Percentiles rank a stretch among this genome's conserved stretches.
Conservation (phyloP, 1,140 invertebrate species). For the Drosophila ironensis region DNA sequence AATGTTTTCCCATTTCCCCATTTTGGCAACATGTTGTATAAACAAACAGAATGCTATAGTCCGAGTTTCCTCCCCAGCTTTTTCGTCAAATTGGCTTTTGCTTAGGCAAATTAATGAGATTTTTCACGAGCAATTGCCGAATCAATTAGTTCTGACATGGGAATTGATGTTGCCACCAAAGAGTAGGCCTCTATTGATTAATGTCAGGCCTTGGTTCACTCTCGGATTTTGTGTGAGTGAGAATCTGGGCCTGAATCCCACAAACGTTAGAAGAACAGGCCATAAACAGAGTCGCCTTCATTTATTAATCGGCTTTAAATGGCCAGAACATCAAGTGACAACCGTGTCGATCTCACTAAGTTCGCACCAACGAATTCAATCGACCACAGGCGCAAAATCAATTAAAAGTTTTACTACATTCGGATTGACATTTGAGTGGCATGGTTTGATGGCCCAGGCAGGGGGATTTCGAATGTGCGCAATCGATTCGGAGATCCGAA, state of each 20-base stretch:
- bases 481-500: constrained; percentile 35
- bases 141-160: constrained; percentile 44
- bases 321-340: constrained; percentile 33
- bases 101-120: constrained; percentile 49
- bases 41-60: constrained; percentile 54
- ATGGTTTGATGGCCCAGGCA: no score
- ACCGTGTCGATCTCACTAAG: constrained; percentile 34
- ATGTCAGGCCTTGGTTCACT: constrained; percentile 7
- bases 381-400: constrained; percentile 20
- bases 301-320: constrained; percentile 55
- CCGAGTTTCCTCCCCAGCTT: constrained; percentile 30
- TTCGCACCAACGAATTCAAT: constrained; percentile 21
- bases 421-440: constrained; percentile 5
- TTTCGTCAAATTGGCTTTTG: constrained; percentile 1
- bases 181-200: constrained; percentile 24
- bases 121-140: constrained; percentile 51
- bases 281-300: constrained; percentile 51
- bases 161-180: constrained; percentile 17
- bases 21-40: constrained; percentile 59
- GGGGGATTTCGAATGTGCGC: constrained; percentile 14
- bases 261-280: constrained; percentile 14
- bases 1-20: constrained; percentile 4
- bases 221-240: not conserved
- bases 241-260: constrained; percentile 26
- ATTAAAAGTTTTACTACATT: constrained; percentile 34